Base-by-base conservation (phyloP, 2,888 invertebrate genomes). In the Catocala nupta region DNA sequence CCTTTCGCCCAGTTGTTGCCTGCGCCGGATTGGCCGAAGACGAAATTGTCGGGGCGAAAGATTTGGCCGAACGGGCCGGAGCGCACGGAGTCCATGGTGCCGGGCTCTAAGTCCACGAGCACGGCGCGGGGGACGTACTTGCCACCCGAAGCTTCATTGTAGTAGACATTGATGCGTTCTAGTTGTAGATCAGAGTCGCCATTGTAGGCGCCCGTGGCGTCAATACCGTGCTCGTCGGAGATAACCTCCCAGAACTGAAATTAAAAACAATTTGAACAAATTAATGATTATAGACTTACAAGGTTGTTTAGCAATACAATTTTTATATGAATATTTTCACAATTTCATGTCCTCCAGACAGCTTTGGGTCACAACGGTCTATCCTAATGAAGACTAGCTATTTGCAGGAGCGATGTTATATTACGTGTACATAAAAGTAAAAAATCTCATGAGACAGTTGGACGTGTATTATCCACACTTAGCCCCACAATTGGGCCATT, bases 161-260 rank as follows among this genome's bases (percentile, higher is more conserved):
- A 97, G 88, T 96, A 97, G 16, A 97, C 97, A 81, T 96, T 96
- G 81, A 97, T 96, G 68, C 97, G 94, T 87, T 97, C 96, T 54
- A 97, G 88, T 83, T 97, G 97, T 11, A 97, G 94, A 78, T 96
- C 96, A 5, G 96, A 95, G 85, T 96, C 96, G 9, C 96, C 96
- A 75, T 95, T 94, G 86, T 96, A 96, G 12, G 84, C 83, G 44
- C 92, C 92, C 36, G 85, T 86, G 8, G 90, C 80, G 71, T 91
- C 91, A 67, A 92, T 91, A 50, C 91, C 91, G 60, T 91, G 91
- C 75, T 91, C 91, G 50, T 91, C 91, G 13, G 90, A 90, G 44
- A 91, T 90, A 36, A 91, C 91, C 77, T 91, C 91, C 91, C 91
- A 91, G 79, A 91, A 91, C 91, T 91, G 84, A 25, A 84, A 70